A percentile compares a stretch with the other conserved stretches of the same genome.
Conservation (phyloP, 2,797 vertebrate genomes). For the Enoplosus armatus region DNA sequence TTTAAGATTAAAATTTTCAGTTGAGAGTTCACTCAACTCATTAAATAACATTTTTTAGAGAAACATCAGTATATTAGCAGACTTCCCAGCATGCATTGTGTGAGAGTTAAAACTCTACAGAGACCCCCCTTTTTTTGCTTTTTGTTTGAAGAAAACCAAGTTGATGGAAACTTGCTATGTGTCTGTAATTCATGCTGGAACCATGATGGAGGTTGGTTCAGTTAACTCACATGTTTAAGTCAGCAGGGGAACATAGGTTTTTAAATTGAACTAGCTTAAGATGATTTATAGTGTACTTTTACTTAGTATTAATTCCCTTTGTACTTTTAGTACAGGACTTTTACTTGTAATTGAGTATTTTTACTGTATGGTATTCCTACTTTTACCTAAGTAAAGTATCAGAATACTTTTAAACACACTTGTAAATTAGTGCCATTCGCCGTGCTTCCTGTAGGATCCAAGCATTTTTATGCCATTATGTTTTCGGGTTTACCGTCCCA, state of each 20-base stretch:
- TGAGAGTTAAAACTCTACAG: not conserved
- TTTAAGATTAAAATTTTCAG: too few species aligned
- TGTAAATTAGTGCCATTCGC: not conserved
- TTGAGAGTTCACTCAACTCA: not conserved
- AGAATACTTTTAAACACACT: not conserved
- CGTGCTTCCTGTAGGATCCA: slow-evolving; percentile 4
- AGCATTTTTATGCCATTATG: slow-evolving; percentile 1
- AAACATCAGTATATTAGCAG: not conserved
- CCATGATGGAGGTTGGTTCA: not conserved
- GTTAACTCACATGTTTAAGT: too few species aligned
- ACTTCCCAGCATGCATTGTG: not conserved
- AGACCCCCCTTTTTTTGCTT: not conserved
- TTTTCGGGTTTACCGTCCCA: too few species aligned
- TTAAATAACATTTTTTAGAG: not conserved
- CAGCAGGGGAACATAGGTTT: too few species aligned
- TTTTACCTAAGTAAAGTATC: not conserved
- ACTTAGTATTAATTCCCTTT: not conserved
- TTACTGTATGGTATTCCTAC: not conserved
- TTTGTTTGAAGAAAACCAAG: not conserved
- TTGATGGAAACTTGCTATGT: not conserved
- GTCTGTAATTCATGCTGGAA: not conserved
- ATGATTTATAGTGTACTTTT: not conserved
- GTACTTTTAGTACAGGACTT: not conserved
- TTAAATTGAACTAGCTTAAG: not conserved
- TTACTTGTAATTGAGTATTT: not conserved